phyloP scores from a whole-genome alignment of 2,797 vertebrate genomes.

The Oryzias dopingdopingensis region DNA sequence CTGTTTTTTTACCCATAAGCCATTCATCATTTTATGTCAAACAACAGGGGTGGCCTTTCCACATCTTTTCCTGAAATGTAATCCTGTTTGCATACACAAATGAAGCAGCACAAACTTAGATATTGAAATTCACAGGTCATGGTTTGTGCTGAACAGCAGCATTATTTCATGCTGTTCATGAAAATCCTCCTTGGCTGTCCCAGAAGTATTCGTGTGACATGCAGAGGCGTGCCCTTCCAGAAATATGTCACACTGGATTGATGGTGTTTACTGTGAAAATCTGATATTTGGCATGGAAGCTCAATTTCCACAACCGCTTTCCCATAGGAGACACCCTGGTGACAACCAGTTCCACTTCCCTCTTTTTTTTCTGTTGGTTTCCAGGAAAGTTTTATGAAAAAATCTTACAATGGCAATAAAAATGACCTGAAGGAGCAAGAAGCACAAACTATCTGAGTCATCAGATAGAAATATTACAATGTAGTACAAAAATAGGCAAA shows the following conservation, averaged over 20 bases:
- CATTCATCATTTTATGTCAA: slow-evolving; percentile 53
- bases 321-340: slow-evolving; percentile 14
- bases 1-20: slow-evolving; percentile 42
- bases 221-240: slow-evolving; percentile 56
- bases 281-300: slow-evolving; percentile 57
- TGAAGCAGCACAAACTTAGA: slow-evolving; percentile 64
- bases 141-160: slow-evolving; percentile 47
- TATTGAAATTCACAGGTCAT: slow-evolving; percentile 53
- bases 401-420: slow-evolving; percentile 22
- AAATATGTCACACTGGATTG: slow-evolving; percentile 58
- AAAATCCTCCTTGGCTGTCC: slow-evolving; percentile 42
- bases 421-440: slow-evolving; percentile 13
- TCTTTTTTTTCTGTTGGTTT: slow-evolving; percentile 23
- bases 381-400: slow-evolving; percentile 14
- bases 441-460: not conserved
- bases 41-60: slow-evolving; percentile 49
- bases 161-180: slow-evolving; percentile 55
- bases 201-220: slow-evolving; percentile 44
- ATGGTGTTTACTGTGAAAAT: slow-evolving; percentile 49
- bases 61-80: slow-evolving; percentile 25
- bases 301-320: slow-evolving; percentile 43
- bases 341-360: slow-evolving; percentile 2
- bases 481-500: not conserved
- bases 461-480: slow-evolving; percentile 15
- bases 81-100: slow-evolving; percentile 59